Conservation (phyloP, 2,797 vertebrate species). For the Cyprinodon diabolis region DNA sequence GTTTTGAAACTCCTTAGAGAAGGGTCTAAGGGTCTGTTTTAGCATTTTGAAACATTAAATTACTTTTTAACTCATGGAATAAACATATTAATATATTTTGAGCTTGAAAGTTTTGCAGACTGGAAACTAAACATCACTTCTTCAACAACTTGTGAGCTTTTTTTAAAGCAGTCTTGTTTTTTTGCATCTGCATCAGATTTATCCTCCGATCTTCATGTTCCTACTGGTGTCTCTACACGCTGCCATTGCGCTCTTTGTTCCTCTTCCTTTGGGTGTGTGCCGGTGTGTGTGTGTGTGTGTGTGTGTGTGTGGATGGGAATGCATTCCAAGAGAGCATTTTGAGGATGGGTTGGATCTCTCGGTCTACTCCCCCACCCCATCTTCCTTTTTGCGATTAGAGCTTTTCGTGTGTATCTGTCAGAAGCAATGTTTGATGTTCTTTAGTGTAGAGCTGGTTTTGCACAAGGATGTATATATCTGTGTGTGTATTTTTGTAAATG, state of each 20-base stretch:
- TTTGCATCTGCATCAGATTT: conserved; percentile 23
- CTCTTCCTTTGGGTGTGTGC: conserved; percentile 63
- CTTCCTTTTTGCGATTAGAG: conserved; percentile 32
- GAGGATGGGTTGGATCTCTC: conserved; percentile 66
- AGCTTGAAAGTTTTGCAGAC: not conserved
- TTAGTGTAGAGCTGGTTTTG: conserved; percentile 36
- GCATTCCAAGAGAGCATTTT: conserved; percentile 64
- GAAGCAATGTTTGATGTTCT: conserved; percentile 63
- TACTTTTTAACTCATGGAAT: not conserved
- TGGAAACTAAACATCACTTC: not conserved
- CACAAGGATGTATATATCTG: conserved; percentile 25
- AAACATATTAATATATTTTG: not conserved
- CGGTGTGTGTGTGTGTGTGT: conserved; percentile 15
- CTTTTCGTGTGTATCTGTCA: conserved; percentile 41
- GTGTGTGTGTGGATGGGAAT: conserved; percentile 19
- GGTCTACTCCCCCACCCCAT: conserved; percentile 45
- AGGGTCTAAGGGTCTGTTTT: not conserved
- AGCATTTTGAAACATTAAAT: not conserved
- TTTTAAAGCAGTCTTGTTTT: not conserved
- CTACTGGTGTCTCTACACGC: conserved; percentile 57
- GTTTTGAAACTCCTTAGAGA: too few species aligned
- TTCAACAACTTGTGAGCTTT: not conserved
- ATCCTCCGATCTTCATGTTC: conserved; percentile 44
- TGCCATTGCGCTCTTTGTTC: conserved; percentile 72
- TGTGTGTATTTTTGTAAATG: conserved; percentile 31